Percentiles rank a stretch among this genome's conserved stretches.
Conservation (phyloP, 1,140 invertebrate species). For the Phortica variegata region DNA sequence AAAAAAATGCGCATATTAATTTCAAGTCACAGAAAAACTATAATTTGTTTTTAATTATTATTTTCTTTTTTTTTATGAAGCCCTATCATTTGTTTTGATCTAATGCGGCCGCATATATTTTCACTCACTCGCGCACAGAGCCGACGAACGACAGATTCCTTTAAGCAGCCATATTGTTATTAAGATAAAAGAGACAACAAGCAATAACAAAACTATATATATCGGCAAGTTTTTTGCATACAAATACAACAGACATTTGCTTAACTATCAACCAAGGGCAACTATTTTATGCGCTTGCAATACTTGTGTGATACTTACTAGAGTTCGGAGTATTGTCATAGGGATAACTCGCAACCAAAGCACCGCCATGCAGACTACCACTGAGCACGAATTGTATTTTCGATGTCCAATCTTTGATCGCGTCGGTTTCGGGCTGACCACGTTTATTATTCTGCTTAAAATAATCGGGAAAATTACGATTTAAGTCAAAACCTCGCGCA, state of each 20-base stretch:
- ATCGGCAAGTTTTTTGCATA: conserved; percentile 15
- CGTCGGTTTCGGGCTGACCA: conserved; percentile 88
- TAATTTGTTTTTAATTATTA: too few species aligned
- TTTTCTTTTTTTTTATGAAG: too few species aligned
- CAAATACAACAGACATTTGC: background rate
- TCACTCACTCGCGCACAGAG: conserved; percentile 75
- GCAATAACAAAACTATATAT: conserved; percentile 29
- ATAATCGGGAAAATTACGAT: conserved; percentile 91
- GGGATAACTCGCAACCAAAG: conserved; percentile 88
- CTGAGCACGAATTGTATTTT: conserved; percentile 91
- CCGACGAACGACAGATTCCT: conserved; percentile 82
- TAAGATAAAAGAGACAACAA: conserved; percentile 36
- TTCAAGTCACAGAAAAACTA: background rate
- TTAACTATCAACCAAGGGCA: background rate
- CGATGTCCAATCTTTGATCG: conserved; percentile 90
- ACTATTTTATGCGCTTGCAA: background rate
- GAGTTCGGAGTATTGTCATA: conserved; percentile 90
- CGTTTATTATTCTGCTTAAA: conserved; percentile 85
- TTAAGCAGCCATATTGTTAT: conserved; percentile 57
- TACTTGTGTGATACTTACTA: conserved; percentile 67
- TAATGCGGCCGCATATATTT: background rate
- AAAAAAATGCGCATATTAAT: background rate
- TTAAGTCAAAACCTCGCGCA: conserved; percentile 82
- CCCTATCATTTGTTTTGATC: background rate
- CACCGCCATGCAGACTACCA: conserved; percentile 88